These are phyloP conservation scores for Pristionchus maxplancki DNA, from an alignment of 2,888 invertebrate species.

Conservation along the genomic window DNA sequence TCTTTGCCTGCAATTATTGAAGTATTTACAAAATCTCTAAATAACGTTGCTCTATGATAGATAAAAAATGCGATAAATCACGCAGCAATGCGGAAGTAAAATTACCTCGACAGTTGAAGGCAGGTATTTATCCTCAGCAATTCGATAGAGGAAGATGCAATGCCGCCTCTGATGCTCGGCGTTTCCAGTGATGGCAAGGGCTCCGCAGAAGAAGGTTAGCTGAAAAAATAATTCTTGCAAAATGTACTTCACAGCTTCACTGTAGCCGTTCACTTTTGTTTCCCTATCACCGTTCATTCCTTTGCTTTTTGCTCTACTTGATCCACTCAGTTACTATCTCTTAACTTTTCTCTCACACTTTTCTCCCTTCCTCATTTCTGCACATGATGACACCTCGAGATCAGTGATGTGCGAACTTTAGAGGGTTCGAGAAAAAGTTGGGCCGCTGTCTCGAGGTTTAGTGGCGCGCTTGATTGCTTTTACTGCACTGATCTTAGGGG, in stretches of 20 bases:
- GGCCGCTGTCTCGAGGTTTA: conserved; percentile 14
- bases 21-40: not conserved
- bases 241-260: not conserved
- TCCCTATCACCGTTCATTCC: not conserved
- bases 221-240: too few relatives aligned
- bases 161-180: conserved; percentile 91
- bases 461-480: conserved; percentile 24
- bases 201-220: conserved; percentile 92
- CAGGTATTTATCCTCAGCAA: conserved; percentile 50
- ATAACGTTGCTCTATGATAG: too few relatives aligned
- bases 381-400: not conserved
- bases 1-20: conserved; percentile 38
- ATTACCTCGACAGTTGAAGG: conserved; percentile 40
- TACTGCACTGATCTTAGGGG: not conserved
- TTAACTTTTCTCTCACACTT: not conserved
- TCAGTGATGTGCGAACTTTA: conserved; percentile 42
- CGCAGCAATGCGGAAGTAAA: too few relatives aligned
- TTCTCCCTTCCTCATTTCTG: not conserved
- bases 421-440: not conserved
- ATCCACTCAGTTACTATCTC: not conserved
- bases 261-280: not conserved
- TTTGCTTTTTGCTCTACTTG: conserved; percentile 29
- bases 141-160: conserved; percentile 80
- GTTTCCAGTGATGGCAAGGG: conserved; percentile 91
- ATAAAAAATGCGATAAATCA: too few relatives aligned